Conservation (phyloP, 2,113 vertebrate genomes). For the human region GRCh38 chr3:88760501-88761000, state of each 20-base stretch:
- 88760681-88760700: background rate
- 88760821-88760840: background rate
- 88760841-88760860: background rate
- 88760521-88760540: too few relatives aligned
- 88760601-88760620: too few relatives aligned
- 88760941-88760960: too few relatives aligned
- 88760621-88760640: background rate
- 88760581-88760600: too few relatives aligned
- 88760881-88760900: background rate
- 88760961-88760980: too few relatives aligned
- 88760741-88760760: background rate
- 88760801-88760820: background rate
- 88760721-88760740: background rate
- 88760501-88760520: too few relatives aligned
- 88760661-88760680: background rate
- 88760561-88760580: too few relatives aligned
- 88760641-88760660: background rate
- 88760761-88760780: background rate
- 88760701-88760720: background rate
- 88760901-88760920: too few relatives aligned
- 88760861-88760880: background rate
- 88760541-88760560: too few relatives aligned
- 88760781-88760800: background rate
- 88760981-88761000: too few relatives aligned
- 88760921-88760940: too few relatives aligned